phyloP scores from a whole-genome alignment of 2,113 vertebrate species.

The Willisornis vidua region DNA sequence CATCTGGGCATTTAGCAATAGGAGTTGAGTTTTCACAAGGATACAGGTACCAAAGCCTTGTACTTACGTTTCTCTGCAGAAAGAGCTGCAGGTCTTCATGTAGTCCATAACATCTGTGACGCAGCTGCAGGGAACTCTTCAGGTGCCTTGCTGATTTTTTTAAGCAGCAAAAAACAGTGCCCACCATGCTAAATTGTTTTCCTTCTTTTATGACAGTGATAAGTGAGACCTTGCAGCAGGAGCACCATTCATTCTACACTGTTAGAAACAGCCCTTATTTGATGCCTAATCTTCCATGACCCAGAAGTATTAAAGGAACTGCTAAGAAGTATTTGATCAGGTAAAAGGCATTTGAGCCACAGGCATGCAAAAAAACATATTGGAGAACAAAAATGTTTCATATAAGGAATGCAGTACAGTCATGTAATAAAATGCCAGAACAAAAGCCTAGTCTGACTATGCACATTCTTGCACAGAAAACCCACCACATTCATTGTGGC shows the following conservation, averaged over 20 bases:
- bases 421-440: not conserved
- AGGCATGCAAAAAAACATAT: not conserved
- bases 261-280: conserved; percentile 45
- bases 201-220: conserved; percentile 48
- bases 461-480: not conserved
- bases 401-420: not conserved
- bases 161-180: not conserved
- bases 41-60: not conserved
- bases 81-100: not conserved
- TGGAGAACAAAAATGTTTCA: not conserved
- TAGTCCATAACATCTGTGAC: not conserved
- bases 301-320: conserved; percentile 50
- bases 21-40: not conserved
- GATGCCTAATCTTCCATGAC: conserved; percentile 52
- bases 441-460: not conserved
- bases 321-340: conserved; percentile 33
- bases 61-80: not conserved
- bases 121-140: not conserved
- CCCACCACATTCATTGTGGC: not conserved
- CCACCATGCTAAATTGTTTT: not conserved
- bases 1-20: not conserved
- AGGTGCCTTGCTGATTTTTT: not conserved
- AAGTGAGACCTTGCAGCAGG: conserved; percentile 43
- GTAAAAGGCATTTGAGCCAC: conserved; percentile 34
- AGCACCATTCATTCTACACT: conserved; percentile 38